Conservation (phyloP, 2,113 vertebrate genomes). For the Craseonycteris thonglongyai region DNA sequence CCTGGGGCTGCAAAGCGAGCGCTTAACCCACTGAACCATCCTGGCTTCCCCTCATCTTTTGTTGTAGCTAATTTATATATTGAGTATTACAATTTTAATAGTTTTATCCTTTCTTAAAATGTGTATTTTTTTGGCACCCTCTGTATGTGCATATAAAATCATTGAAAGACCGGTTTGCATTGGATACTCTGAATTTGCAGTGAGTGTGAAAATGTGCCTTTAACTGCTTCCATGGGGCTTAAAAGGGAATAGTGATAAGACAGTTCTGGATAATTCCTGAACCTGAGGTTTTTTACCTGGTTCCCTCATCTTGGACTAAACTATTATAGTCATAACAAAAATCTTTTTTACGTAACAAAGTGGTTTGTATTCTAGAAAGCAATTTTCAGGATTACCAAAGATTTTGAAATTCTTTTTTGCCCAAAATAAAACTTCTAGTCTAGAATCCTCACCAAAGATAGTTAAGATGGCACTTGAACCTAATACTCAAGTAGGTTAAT, state of each 20-base stretch:
- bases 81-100: too few relatives aligned
- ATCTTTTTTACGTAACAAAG: not conserved
- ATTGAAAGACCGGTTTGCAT: not conserved
- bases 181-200: not conserved
- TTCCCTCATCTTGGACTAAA: not conserved
- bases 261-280: not conserved
- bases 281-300: not conserved
- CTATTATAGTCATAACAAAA: not conserved
- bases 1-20: too few relatives aligned
- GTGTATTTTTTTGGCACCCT: too few relatives aligned
- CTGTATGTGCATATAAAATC: too few relatives aligned
- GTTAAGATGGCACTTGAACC: not conserved
- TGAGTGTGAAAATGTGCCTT: not conserved
- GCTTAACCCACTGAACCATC: too few relatives aligned
- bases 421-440: not conserved
- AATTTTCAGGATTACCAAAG: not conserved
- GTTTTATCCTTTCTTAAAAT: too few relatives aligned
- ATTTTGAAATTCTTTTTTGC: too few relatives aligned
- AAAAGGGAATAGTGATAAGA: not conserved
- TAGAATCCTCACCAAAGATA: not conserved
- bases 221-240: not conserved
- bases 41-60: too few relatives aligned
- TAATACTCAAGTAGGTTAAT: not conserved
- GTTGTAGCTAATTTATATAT: too few relatives aligned
- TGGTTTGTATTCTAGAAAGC: not conserved